A percentile compares a stretch with the other conserved stretches of the same genome.
Conservation (phyloP, 2,888 invertebrate species). For the Pandemis cinnamomeana region DNA sequence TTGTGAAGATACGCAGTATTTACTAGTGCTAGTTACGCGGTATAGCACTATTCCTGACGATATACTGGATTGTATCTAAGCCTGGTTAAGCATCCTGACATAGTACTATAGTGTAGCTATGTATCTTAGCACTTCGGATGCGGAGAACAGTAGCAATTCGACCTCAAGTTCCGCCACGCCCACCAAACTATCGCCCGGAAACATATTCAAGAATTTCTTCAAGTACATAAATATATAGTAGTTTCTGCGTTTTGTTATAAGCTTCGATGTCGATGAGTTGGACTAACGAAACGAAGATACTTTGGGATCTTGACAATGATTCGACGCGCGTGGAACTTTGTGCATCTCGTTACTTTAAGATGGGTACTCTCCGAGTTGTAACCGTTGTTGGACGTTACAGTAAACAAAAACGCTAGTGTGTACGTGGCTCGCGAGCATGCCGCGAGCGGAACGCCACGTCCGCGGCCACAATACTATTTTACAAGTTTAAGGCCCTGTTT, state of each 20-base stretch:
- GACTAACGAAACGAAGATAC: neutral
- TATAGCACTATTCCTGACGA: no score
- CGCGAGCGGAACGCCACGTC: no score
- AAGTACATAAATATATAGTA: conserved; percentile 86
- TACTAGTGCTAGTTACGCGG: no score
- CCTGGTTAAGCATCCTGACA: neutral
- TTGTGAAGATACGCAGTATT: no score
- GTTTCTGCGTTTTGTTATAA: neutral
- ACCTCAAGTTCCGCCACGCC: conserved; percentile 81
- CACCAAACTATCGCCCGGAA: conserved; percentile 92
- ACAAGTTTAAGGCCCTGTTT: no score
- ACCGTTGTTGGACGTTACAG: no score
- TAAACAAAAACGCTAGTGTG: no score
- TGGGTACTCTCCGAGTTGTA: no score
- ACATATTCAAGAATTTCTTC: conserved; percentile 98
- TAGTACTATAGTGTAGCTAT: conserved; percentile 44
- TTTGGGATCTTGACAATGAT: neutral
- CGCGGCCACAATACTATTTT: no score
- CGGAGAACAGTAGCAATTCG: conserved; percentile 78
- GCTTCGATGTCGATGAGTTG: neutral
- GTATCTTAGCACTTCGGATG: conserved; percentile 65
- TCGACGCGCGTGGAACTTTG: neutral
- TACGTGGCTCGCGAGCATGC: no score
- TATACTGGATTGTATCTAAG: neutral
- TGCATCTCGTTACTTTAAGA: no score